Percentiles rank a stretch among this genome's conserved stretches.
These are phyloP conservation scores for Euphonia xanthogaster DNA, from an alignment of 2,797 vertebrate genomes.

Conservation along the genomic window DNA sequence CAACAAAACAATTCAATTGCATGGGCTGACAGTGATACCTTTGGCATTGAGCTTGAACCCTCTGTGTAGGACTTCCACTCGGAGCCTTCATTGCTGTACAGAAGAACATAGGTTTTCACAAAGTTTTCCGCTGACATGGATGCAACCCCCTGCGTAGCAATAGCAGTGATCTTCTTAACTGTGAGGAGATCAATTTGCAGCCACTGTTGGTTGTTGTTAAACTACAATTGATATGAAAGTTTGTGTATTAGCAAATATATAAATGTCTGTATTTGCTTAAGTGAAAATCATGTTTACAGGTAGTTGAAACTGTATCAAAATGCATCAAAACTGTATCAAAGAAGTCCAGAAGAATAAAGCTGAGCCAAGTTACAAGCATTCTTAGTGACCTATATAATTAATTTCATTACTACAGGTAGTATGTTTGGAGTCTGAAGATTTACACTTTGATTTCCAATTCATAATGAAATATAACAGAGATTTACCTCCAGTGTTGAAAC, in stretches of 20 bases:
- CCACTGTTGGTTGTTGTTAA: constrained; percentile 86
- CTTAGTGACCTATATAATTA: background rate
- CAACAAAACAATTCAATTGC: background rate
- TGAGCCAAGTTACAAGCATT: background rate
- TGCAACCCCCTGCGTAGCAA: constrained; percentile 89
- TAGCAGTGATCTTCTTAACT: constrained; percentile 90
- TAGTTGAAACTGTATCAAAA: background rate
- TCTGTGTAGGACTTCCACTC: constrained; percentile 85
- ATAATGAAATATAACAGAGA: background rate
- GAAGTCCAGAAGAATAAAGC: background rate
- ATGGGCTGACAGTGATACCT: constrained; percentile 75
- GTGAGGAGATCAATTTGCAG: constrained; percentile 88
- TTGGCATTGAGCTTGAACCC: constrained; percentile 68
- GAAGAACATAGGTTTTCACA: constrained; percentile 81
- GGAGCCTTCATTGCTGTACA: constrained; percentile 82
- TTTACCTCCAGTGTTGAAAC: background rate
- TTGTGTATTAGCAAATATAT: background rate
- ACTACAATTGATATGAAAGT: constrained; percentile 65
- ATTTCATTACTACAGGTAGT: background rate
- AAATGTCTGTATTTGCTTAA: background rate
- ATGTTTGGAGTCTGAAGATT: background rate
- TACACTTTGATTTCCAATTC: background rate
- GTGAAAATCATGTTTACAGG: background rate
- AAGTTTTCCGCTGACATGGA: constrained; percentile 83
- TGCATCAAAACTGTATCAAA: background rate